Percentiles rank a stretch among this genome's conserved stretches.
Evolutionary conservation across 2,113 vertebrate species (phyloP).

Genomic region (Aspidoscelis tigris): DNA sequence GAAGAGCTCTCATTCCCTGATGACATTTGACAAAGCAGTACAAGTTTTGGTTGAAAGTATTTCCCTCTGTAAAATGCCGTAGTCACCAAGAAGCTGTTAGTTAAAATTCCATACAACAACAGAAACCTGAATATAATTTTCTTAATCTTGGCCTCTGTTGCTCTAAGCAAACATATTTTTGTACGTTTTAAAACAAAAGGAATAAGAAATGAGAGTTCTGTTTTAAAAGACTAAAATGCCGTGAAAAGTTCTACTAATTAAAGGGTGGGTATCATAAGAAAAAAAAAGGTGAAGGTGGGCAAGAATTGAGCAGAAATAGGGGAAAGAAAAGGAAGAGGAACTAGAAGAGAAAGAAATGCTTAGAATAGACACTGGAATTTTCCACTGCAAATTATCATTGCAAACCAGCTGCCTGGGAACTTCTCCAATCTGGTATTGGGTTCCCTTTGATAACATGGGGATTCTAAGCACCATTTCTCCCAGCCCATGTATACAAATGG

Average conservation of each 20-base stretch:
- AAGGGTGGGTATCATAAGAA: not conserved
- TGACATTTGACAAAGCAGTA: too few relatives aligned
- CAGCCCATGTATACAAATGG: slow-evolving; percentile 47
- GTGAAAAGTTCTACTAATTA: slow-evolving; percentile 28
- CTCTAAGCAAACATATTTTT: too few relatives aligned
- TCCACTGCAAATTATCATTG: slow-evolving; percentile 73
- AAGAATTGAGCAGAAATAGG: slow-evolving; percentile 52
- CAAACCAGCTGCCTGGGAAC: slow-evolving; percentile 72
- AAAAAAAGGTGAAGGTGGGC: slow-evolving; percentile 44
- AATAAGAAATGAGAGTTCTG: not conserved
- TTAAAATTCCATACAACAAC: too few relatives aligned
- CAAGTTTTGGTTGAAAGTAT: too few relatives aligned
- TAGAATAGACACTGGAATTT: slow-evolving; percentile 73
- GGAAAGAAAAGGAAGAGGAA: slow-evolving; percentile 55
- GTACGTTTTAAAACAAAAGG: too few relatives aligned
- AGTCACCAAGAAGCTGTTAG: too few relatives aligned
- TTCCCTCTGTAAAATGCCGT: too few relatives aligned
- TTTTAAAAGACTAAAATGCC: not conserved
- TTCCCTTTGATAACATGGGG: slow-evolving; percentile 68
- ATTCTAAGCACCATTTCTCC: slow-evolving; percentile 70
- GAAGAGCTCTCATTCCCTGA: too few relatives aligned
- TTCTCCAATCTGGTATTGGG: slow-evolving; percentile 71
- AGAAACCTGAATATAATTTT: too few relatives aligned
- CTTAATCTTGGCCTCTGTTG: too few relatives aligned
- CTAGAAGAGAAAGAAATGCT: slow-evolving; percentile 66